These are phyloP conservation scores for Steinernema carpocapsae DNA, from an alignment of 2,888 invertebrate species.

Conservation along the genomic window DNA sequence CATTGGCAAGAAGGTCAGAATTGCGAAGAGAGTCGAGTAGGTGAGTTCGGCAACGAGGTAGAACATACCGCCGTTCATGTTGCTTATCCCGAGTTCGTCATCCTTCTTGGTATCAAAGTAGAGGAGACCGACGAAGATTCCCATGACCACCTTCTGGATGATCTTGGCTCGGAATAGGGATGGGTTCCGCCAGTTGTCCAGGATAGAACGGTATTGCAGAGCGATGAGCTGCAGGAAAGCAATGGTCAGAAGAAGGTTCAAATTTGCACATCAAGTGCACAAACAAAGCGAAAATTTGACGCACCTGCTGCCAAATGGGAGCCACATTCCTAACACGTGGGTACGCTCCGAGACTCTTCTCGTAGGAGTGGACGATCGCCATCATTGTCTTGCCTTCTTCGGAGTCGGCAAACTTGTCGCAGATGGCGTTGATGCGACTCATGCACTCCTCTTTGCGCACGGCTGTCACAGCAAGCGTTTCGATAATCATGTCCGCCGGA, in stretches of 20 bases:
- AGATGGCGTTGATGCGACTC: constrained; percentile 60
- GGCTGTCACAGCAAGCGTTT: constrained; percentile 79
- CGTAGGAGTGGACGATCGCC: not conserved
- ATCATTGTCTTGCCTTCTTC: constrained; percentile 49
- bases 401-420: constrained; percentile 66
- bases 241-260: not conserved
- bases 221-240: constrained; percentile 45
- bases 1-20: constrained; percentile 84
- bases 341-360: not conserved
- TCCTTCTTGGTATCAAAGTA: constrained; percentile 80
- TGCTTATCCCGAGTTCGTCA: constrained; percentile 84
- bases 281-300: too few relatives aligned
- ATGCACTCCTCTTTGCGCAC: constrained; percentile 45
- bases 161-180: constrained; percentile 63
- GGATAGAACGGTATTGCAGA: constrained; percentile 51
- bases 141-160: constrained; percentile 66
- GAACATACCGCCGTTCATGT: constrained; percentile 89
- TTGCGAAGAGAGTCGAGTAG: constrained; percentile 91
- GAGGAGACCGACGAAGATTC: constrained; percentile 80
- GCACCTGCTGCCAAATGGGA: not conserved
- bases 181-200: constrained; percentile 67
- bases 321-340: not conserved
- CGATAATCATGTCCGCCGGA: constrained; percentile 91
- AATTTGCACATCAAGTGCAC: too few relatives aligned
- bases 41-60: constrained; percentile 80